These are phyloP conservation scores for Cheilinus undulatus DNA, from an alignment of 2,113 vertebrate genomes.

Conservation along the genomic window DNA sequence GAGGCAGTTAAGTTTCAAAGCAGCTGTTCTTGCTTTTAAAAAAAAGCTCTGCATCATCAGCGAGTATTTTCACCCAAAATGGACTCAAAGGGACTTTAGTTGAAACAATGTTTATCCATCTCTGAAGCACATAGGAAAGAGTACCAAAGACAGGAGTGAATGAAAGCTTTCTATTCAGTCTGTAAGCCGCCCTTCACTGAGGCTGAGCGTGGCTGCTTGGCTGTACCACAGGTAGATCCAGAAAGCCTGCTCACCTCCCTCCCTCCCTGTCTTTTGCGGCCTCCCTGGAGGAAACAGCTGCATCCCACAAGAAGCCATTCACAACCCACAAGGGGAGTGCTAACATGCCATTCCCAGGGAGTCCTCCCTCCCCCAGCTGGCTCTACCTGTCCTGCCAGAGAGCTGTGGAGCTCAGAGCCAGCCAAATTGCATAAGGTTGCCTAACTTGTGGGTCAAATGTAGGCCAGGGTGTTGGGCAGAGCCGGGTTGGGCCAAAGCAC, in stretches of 20 bases:
- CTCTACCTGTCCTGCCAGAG: conserved; percentile 66
- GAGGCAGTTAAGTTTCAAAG: conserved; percentile 82
- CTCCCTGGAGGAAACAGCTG: conserved; percentile 75
- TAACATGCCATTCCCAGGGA: conserved; percentile 45
- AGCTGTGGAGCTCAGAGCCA: conserved; percentile 4
- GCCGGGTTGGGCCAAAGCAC: conserved; percentile 26
- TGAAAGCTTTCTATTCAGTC: conserved; percentile 68
- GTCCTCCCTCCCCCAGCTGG: conserved; percentile 52
- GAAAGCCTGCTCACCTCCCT: conserved; percentile 66
- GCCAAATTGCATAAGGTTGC: conserved; percentile 21
- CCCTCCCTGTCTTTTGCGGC: conserved; percentile 52
- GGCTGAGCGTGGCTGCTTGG: conserved; percentile 50
- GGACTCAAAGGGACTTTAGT: conserved; percentile 51
- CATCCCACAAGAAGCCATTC: conserved; percentile 75
- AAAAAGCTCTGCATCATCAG: conserved; percentile 65
- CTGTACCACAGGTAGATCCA: conserved; percentile 76
- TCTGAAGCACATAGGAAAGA: conserved; percentile 76
- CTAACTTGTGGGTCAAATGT: conserved; percentile 26
- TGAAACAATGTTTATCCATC: conserved; percentile 61
- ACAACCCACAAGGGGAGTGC: conserved; percentile 58
- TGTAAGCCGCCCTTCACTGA: conserved; percentile 51
- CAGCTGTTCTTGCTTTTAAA: conserved; percentile 76
- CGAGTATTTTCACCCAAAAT: conserved; percentile 47
- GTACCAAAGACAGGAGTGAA: conserved; percentile 79
- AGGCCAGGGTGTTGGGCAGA: conserved; percentile 19